Conservation (phyloP, 2,113 vertebrate genomes). For the Nycticebus coucang region DNA sequence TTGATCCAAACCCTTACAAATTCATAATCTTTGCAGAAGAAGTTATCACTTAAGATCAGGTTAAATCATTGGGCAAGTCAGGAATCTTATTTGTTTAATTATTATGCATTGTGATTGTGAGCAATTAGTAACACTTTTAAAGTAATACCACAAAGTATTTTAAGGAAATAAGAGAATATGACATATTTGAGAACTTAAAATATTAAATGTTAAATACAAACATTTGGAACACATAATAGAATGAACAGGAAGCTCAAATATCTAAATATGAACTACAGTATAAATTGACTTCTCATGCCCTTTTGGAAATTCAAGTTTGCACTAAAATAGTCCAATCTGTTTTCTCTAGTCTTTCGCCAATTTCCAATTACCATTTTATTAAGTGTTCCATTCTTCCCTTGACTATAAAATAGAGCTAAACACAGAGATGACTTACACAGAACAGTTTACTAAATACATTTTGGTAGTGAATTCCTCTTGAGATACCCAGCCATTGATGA, state of each 20-base stretch:
- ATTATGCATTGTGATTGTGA: neutral
- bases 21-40: neutral
- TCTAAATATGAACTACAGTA: neutral
- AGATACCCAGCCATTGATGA: neutral
- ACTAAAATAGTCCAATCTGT: neutral
- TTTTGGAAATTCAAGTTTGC: constrained; percentile 15
- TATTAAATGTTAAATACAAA: neutral
- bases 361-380: neutral
- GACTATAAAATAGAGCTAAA: neutral
- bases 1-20: neutral
- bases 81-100: neutral
- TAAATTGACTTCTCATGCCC: neutral
- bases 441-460: neutral
- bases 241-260: neutral
- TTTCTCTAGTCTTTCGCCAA: neutral
- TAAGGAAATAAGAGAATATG: neutral
- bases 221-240: neutral
- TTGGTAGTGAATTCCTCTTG: neutral
- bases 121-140: neutral
- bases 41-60: neutral
- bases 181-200: neutral
- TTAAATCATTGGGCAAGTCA: neutral
- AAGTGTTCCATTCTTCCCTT: neutral
- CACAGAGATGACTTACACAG: neutral
- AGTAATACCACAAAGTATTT: neutral